Conservation (phyloP, 2,113 vertebrate genomes). For the Lepus americanus region DNA sequence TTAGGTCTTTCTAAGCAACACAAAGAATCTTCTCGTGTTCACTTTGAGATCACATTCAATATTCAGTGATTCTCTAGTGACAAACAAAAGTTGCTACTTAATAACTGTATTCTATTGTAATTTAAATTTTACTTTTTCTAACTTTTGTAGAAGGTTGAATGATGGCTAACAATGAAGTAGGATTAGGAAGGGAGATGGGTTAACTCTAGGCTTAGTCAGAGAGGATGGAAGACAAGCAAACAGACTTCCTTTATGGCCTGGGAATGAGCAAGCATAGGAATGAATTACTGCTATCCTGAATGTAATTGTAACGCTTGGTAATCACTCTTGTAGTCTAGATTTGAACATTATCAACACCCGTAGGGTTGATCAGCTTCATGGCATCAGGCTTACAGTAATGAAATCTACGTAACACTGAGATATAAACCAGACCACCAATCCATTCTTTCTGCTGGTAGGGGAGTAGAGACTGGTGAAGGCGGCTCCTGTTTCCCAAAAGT, state of each 20-base stretch:
- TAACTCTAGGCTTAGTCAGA: not conserved
- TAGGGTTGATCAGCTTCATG: not conserved
- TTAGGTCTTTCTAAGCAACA: not conserved
- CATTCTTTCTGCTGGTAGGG: not conserved
- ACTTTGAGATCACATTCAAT: slow-evolving; percentile 5
- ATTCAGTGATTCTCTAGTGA: slow-evolving; percentile 21
- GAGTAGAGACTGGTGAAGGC: not conserved
- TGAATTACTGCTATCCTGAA: not conserved
- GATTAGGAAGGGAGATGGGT: not conserved
- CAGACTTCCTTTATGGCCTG: not conserved
- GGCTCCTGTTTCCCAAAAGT: slow-evolving; percentile 28
- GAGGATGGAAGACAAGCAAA: not conserved
- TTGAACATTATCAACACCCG: not conserved
- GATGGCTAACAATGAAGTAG: not conserved
- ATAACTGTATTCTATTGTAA: not conserved
- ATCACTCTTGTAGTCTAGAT: not conserved
- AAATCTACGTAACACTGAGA: not conserved
- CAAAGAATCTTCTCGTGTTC: not conserved
- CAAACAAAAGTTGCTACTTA: slow-evolving; percentile 24
- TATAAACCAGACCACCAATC: not conserved
- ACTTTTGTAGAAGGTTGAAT: not conserved
- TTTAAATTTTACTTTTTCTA: slow-evolving; percentile 17
- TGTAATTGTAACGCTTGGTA: not conserved
- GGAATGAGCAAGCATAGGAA: not conserved
- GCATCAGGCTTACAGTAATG: slow-evolving; percentile 12